Evolutionary conservation across 1,140 invertebrate species (phyloP), one percentile per base, ranked within the genome.

Genomic region (Nebria ingens): DNA sequence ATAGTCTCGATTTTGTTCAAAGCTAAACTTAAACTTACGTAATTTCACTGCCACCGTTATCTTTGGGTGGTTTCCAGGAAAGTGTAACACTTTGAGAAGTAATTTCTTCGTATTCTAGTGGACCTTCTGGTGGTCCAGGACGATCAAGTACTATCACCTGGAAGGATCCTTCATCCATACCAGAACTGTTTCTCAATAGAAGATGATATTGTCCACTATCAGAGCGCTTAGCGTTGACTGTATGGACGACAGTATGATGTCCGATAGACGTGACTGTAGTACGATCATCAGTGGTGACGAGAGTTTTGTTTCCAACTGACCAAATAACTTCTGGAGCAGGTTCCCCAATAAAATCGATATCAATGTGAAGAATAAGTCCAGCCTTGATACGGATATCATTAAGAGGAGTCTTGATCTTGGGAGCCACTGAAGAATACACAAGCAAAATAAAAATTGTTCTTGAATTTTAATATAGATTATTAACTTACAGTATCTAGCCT

Each of bases 11-110:
- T n/a, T n/a, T n/a, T n/a, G n/a, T n/a, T n/a, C n/a, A n/a, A n/a
- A n/a, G n/a, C n/a, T n/a, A n/a, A n/a, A n/a, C n/a, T n/a, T n/a
- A n/a, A 53, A 72, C 79, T 74, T 69, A 83, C 80, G 91, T 92
- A 29, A 97, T 83, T 73, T 94, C 91, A 69, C 91, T 93, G 21
- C 93, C 94, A 63, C 94, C 94, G 68, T 93, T 92, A 66, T 94
- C 91, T 64, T 87, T 91, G 1, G 95, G 91, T 67, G 89, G 85
- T 74, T 92, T 94, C 94, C 94, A 94, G 15, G 91, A 91, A 20
- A 97, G 73, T 0, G 91, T 94, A n/a, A 96, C 91, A 42, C 89
- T 91, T 70, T 94, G 91, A 34, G 88, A 85, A 17, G 91, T 94
- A 15, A 97, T 88, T 72, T 97, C 92, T 70, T 94, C 91, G 62